phyloP scores from a whole-genome alignment of 1,140 invertebrate species.

The Drosophila novamexicana region DNA sequence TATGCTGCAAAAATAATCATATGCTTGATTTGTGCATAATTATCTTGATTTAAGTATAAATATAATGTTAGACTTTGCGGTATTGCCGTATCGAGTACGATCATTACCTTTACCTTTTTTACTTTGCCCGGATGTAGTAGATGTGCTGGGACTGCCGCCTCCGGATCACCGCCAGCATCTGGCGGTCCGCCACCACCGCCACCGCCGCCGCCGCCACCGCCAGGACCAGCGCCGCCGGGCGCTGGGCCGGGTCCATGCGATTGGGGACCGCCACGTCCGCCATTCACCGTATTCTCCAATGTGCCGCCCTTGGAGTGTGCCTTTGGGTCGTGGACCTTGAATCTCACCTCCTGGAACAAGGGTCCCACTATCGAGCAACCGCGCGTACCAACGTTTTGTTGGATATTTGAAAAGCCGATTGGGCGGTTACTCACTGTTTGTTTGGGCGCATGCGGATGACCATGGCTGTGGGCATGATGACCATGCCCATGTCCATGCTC shows the following conservation, averaged over 20 bases:
- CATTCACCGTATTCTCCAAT: constrained; percentile 95
- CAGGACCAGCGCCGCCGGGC: constrained; percentile 68
- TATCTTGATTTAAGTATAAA: no score
- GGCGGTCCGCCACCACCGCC: constrained; percentile 79
- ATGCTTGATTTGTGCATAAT: no score
- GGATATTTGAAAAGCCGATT: constrained; percentile 84
- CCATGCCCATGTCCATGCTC: constrained; percentile 85
- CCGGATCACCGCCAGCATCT: constrained; percentile 86
- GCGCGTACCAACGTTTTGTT: constrained; percentile 85
- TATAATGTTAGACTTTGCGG: no score
- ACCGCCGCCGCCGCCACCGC: constrained; percentile 85
- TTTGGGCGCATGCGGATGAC: constrained; percentile 84
- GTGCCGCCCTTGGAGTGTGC: constrained; percentile 95
- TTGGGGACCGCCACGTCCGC: constrained; percentile 88
- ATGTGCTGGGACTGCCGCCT: constrained; percentile 89
- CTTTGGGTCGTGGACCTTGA: constrained; percentile 96
- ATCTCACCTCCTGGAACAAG: constrained; percentile 96
- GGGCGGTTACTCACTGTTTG: constrained; percentile 85
- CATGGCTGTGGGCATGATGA: constrained; percentile 84
- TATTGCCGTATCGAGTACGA: no score
- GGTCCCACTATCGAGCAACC: constrained; percentile 89
- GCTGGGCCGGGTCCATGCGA: constrained; percentile 67
- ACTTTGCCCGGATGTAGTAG: constrained; percentile 91
- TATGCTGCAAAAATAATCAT: no score
- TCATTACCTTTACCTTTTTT: constrained; percentile 83